These are phyloP conservation scores for Drosophila macrothrix DNA, from an alignment of 2,888 invertebrate species.

Conservation along the genomic window DNA sequence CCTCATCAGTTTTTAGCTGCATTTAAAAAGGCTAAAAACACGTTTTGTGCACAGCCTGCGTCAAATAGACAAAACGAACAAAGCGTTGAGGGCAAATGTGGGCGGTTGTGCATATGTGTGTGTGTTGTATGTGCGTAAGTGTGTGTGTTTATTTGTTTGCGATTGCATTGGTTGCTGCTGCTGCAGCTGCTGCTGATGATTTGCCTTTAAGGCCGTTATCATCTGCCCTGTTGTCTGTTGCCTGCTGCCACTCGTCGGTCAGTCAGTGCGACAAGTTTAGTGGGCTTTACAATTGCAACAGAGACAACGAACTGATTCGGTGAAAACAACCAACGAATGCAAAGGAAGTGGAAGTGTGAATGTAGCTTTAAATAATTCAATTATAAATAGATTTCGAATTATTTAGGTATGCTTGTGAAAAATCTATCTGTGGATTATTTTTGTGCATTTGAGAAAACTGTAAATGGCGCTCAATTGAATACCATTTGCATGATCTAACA, in stretches of 20 bases:
- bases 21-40: conserved; percentile 57
- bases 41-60: conserved; percentile 55
- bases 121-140: conserved; percentile 4
- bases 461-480: neutral
- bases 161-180: conserved; percentile 10
- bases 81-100: conserved; percentile 55
- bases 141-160: conserved; percentile 2
- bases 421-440: neutral
- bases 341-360: conserved; percentile 10
- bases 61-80: conserved; percentile 63
- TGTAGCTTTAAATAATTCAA: neutral
- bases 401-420: neutral
- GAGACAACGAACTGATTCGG: conserved; percentile 21
- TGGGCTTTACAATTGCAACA: conserved; percentile 47
- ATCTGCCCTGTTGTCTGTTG: conserved; percentile 20
- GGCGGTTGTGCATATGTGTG: conserved; percentile 39
- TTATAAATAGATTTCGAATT: neutral
- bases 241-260: conserved; percentile 47
- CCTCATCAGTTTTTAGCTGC: conserved; percentile 55
- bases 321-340: conserved; percentile 24
- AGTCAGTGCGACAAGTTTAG: conserved; percentile 53
- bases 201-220: conserved; percentile 64
- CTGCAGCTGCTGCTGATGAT: conserved; percentile 16
- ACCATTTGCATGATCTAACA: neutral
- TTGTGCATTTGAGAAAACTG: neutral